phyloP scores from a whole-genome alignment of 1,140 invertebrate species.

The Leucophenga varia region DNA sequence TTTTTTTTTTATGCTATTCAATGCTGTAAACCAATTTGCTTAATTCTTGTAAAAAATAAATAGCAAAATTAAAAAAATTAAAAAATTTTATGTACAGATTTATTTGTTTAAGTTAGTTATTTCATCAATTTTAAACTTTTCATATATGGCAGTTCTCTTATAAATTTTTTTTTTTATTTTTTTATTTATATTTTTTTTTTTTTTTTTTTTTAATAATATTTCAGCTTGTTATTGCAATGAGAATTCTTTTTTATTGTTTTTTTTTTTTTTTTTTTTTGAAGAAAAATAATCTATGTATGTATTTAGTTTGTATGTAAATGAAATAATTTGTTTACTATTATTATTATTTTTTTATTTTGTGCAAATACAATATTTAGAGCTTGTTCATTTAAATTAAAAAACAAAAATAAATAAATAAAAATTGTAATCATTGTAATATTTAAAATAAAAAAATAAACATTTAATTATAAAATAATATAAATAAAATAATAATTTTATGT shows the following conservation, averaged over 20 bases:
- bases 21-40: conserved; percentile 49
- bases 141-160: too few species aligned
- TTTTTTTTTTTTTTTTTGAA: conserved; percentile 12
- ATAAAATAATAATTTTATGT: background rate
- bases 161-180: conserved; percentile 13
- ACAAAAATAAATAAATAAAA: background rate
- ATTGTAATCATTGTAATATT: background rate
- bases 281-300: conserved; percentile 15
- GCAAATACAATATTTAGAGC: conserved; percentile 29
- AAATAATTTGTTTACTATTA: conserved; percentile 8
- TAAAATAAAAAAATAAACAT: background rate
- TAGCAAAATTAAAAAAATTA: too few species aligned
- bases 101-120: too few species aligned
- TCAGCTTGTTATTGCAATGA: too few species aligned
- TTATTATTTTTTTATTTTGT: conserved; percentile 11
- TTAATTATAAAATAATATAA: background rate
- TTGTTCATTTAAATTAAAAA: conserved; percentile 12
- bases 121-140: too few species aligned
- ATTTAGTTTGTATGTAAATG: conserved; percentile 20
- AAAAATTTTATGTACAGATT: too few species aligned
- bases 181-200: background rate
- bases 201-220: conserved; percentile 15
- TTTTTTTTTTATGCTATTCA: conserved; percentile 27
- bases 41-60: too few species aligned
- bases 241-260: conserved; percentile 15